These are phyloP conservation scores for Spongia lamella DNA, from an alignment of 37 sponge, comb jelly and placozoan species.

Conservation along the genomic window DNA sequence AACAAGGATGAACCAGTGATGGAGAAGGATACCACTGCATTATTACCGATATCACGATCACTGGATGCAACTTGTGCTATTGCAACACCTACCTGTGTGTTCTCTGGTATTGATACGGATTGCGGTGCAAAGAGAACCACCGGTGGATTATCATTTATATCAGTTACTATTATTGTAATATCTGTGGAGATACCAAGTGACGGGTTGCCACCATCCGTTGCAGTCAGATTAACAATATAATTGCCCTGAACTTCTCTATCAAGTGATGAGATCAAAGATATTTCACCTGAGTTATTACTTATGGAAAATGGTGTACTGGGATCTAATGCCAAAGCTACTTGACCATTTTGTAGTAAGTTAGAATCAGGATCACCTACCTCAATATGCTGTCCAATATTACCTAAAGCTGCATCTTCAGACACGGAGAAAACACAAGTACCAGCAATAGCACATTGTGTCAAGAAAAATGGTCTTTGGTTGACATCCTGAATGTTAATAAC, in stretches of 20 bases:
- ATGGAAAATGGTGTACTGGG: constrained; percentile 17
- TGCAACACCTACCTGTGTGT: neutral
- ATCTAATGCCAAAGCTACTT: constrained; percentile 10
- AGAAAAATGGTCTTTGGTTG: no score
- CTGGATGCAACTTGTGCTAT: neutral
- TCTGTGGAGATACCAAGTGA: constrained; percentile 25
- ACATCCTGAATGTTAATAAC: no score
- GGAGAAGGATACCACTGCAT: neutral
- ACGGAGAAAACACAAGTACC: neutral
- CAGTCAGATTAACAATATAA: constrained; percentile 35
- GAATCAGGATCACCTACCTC: constrained; percentile 52
- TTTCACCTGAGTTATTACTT: constrained; percentile 5
- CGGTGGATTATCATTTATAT: constrained; percentile 73
- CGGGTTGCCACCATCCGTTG: constrained; percentile 39
- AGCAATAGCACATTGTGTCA: no score
- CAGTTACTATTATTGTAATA: constrained; percentile 24
- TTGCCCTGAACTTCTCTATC: constrained; percentile 7
- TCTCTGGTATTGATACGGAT: neutral
- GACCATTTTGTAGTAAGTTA: neutral
- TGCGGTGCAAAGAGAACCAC: constrained; percentile 9
- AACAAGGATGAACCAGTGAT: no score
- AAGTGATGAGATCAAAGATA: neutral
- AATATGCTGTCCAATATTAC: constrained; percentile 10
- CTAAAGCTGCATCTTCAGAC: constrained; percentile 11
- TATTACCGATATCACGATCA: neutral